phyloP scores from a whole-genome alignment of 2,113 vertebrate genomes.

The Malurus cyaneus region DNA sequence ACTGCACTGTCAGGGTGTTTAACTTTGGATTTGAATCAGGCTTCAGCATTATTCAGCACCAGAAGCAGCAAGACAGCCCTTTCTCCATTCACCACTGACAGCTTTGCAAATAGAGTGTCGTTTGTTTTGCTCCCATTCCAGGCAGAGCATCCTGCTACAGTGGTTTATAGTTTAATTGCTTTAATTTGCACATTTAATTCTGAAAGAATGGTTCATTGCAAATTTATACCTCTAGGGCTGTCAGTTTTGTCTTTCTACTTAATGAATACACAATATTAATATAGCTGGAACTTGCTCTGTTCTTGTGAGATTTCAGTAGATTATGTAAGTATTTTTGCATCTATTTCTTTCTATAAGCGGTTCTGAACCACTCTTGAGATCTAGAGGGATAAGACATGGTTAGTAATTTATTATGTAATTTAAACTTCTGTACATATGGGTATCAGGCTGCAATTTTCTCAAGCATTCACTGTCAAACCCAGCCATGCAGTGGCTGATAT shows the following conservation, averaged over 20 bases:
- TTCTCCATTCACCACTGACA: background rate
- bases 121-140: background rate
- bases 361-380: background rate
- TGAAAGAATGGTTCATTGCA: conserved; percentile 27
- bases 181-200: conserved; percentile 43
- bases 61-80: background rate
- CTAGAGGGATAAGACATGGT: background rate
- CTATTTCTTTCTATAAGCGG: background rate
- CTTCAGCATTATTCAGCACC: background rate
- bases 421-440: background rate
- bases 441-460: background rate
- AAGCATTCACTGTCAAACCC: background rate
- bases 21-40: background rate
- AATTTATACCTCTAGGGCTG: background rate
- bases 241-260: background rate
- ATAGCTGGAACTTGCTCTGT: background rate
- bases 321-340: background rate
- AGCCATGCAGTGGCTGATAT: background rate
- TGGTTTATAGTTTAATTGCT: conserved; percentile 13
- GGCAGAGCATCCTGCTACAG: background rate
- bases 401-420: background rate
- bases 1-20: background rate
- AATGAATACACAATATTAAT: background rate
- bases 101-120: background rate
- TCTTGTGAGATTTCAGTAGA: background rate